phyloP scores from a whole-genome alignment of 2,113 vertebrate genomes.

The Ceuthmochares aereus region DNA sequence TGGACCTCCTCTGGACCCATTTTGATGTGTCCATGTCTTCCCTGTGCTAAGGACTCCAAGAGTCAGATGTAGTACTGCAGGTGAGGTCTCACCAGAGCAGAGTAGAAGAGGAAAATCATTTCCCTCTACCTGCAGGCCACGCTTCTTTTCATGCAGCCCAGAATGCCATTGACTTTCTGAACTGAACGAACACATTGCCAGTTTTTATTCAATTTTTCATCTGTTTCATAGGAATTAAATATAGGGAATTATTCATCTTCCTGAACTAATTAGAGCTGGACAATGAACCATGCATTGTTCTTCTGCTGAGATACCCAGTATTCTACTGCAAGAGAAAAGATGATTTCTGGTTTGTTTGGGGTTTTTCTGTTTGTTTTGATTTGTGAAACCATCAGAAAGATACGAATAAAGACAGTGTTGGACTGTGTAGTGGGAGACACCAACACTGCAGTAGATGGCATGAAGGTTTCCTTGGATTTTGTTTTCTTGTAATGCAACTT shows the following conservation, averaged over 20 bases:
- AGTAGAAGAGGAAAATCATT: fast-evolving
- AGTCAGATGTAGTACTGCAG: background rate
- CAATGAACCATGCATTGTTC: background rate
- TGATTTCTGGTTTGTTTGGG: fast-evolving
- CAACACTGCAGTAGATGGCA: background rate
- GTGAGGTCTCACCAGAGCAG: background rate
- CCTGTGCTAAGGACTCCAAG: no score
- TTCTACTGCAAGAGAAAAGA: background rate
- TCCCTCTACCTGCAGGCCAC: background rate
- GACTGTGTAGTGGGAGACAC: background rate
- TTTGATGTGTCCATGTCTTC: background rate
- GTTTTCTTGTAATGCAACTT: background rate
- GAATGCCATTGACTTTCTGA: background rate
- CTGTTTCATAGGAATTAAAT: background rate
- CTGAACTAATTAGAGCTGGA: background rate
- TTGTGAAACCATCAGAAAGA: background rate
- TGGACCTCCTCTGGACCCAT: background rate
- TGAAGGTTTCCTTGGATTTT: background rate
- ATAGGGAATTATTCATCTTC: background rate
- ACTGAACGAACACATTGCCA: background rate
- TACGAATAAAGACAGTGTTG: background rate
- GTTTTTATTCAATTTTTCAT: background rate
- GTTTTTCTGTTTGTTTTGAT: background rate
- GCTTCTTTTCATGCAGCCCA: background rate
- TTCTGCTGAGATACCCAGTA: background rate